Evolutionary conservation across 2,888 invertebrate genomes (phyloP), one percentile per base, ranked within the genome.

Genomic region (Cynaeus angustus): DNA sequence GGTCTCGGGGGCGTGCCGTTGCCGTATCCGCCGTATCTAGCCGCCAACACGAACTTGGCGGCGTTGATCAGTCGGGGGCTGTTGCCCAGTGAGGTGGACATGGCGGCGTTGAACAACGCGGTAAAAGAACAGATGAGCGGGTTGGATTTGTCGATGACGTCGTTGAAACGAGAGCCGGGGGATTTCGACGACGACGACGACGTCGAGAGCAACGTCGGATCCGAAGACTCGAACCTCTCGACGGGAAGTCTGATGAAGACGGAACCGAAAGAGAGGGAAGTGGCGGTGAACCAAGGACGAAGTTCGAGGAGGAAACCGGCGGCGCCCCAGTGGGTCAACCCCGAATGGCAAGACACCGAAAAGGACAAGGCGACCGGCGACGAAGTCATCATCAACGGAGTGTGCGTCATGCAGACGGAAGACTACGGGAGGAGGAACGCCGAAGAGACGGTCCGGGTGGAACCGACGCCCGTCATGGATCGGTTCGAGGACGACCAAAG

Each of bases 271-370:
- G 83, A 84, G 21, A 1, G 21, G 2, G 21, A 21, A 70, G 76
- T 81, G 46, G 82, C 82, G 21, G 74, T 75, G 59, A 85, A 81
- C 55, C 80, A 80, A 70, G 81, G 84, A 0, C 78, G 91, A 78
- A 56, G 55, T 33, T 88, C 90, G 48, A 94, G 92, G 72, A 89
- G 98, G 80, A 98, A 98, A 87, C 96, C 97, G 0, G 97, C 96
- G 0, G 97, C 97, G 61, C 98, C 98, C 1, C 97, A 98, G 86
- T 97, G 98, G 96, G 96, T 98, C 3, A 97, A 97, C 85, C 98
- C 98, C 5, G 95, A 95, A 78, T 94, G 94, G 94, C 94, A 94
- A 81, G 94, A 93, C 81, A 87, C 85, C 85, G 59, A 88, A 92
- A 80, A 86, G 66, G 84, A 85, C 45, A 89, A 89, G 75, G 87